Evolutionary conservation across 2,888 invertebrate species (phyloP), one percentile per base, ranked within the genome.

Genomic region (Mactromeris polynyma): DNA sequence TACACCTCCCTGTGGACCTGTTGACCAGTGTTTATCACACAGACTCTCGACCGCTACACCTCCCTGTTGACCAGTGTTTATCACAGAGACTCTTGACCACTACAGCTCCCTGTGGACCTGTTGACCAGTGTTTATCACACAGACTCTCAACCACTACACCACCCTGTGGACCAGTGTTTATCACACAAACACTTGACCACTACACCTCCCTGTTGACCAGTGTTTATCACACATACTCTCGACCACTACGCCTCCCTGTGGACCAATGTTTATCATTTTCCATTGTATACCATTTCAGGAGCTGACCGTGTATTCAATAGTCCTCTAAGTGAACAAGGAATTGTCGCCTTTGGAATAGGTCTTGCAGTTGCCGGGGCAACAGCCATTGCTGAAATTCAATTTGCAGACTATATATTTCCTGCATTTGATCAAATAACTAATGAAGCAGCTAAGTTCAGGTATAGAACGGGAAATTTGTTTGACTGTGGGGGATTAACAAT

Each of bases 371-470:
- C 98, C 0, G 99, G 99, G 0, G 97, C 98, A 0, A 99, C 99
- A 0, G 99, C 99, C 0, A 98, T 99, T 84, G 99, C 99, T 0
- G 99, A 99, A 97, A 99, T 99, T 96, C 99, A 99, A 97, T 99
- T 99, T 97, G 99, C 99, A 0, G 99, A 99, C 97, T 99, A 99
- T 96, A 99, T 99, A 93, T 99, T 98, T 96, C 99, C 99, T 3
- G 99, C 99, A 0, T 99, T 99, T 97, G 99, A 99, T 97, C 95
- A 97, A 97, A 96, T 97, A 83, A 97, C 97, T 17, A 97, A 97
- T 94, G 97, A 99, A 97, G 99, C 99, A 0, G 99, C 99, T 0
- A 99, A 99, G 97, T 98, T 97, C 93, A 97, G 99, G 31, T 99
- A 99, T 96, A 97, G 99, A 33, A 99, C 99, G 93, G 99, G 99